Percentiles rank a stretch among this genome's conserved stretches.
phyloP scores from a whole-genome alignment of 2,888 invertebrate species.

The Rhimphoctona megacephalus region DNA sequence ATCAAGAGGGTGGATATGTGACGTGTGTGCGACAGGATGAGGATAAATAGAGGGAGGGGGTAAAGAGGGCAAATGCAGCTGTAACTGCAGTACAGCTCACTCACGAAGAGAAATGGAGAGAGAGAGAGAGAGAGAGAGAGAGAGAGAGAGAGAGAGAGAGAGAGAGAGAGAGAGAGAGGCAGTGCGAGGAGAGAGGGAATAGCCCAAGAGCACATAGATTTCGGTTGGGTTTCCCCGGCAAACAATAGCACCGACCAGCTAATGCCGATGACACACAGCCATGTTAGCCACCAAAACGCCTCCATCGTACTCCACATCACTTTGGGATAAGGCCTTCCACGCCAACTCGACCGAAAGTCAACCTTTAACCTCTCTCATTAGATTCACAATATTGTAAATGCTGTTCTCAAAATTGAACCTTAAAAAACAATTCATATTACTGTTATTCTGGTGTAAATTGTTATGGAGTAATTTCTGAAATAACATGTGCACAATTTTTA shows the following conservation, averaged over 20 bases:
- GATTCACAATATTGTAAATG: background rate
- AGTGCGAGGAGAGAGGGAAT: slow-evolving; percentile 1
- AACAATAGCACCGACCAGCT: slow-evolving; percentile 74
- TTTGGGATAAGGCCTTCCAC: slow-evolving; percentile 1
- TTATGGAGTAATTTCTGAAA: background rate
- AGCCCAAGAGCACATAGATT: slow-evolving; percentile 70
- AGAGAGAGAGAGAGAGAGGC: background rate
- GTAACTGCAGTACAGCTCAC: slow-evolving; percentile 35
- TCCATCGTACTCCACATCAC: slow-evolving; percentile 34
- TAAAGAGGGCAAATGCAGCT: slow-evolving; percentile 53
- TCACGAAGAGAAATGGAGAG: slow-evolving; percentile 16
- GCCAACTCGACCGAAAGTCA: background rate
- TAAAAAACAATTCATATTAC: background rate
- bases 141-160: slow-evolving; percentile 55
- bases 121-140: slow-evolving; percentile 16
- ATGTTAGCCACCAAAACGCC: slow-evolving; percentile 66
- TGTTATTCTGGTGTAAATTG: background rate
- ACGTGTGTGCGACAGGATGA: slow-evolving; percentile 49
- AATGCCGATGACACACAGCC: slow-evolving; percentile 76
- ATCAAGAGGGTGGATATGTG: slow-evolving; percentile 57
- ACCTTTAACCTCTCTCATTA: background rate
- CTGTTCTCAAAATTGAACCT: background rate
- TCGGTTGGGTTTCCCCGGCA: slow-evolving; percentile 72
- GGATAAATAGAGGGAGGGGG: slow-evolving; percentile 31
- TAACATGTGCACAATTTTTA: too few species aligned